Base-by-base conservation (phyloP, 1,140 invertebrate species). In the Bombyx mandarina region DNA sequence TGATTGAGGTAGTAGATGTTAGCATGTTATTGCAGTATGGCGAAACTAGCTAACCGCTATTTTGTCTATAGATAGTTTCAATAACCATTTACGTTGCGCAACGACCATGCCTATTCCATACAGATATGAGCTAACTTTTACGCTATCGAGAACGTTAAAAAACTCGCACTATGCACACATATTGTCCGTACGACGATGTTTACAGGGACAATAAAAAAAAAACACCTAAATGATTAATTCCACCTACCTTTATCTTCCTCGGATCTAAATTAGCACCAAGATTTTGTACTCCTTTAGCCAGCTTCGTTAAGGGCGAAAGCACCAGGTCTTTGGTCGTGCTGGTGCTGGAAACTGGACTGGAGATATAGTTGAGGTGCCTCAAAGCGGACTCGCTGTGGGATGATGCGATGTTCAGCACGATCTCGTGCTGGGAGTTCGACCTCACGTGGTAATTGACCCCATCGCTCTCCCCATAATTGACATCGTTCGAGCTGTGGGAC, bases 241-340 rank as follows among this genome's bases (percentile, higher is more conserved):
- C 10, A 57, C 48, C 75, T 60, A 90, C 90, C 83, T 90, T 91
- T 45, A 95, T 88, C 77, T 94, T 95, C 53, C 94, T 90, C 0
- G 94, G 94, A 86, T 96, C 95, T 59, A 95, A 89, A 88, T 96
- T 96, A 1, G 94, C 91, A 0, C 95, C 94, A 55, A 96, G 88
- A 65, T 90, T 94, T 77, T 96, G 95, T 60, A 97, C 91, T 0
- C 95, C 94, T 80, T 94, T 95, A 1, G 95, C 95, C 18, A 96
- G 86, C 72, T 95, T 96, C 0, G 93, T 93, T 8, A 96, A 90
- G 0, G 94, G 94, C 1, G 92, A 93, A 26, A 94, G 73, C n/a
- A 94, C 91, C 69, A 91, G 77, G 68, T 93, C 92, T 68, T 91
- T 93, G 2, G 92, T 91, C 10, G 90, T 90, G 45, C 82, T 89